phyloP scores from a whole-genome alignment of 2,888 invertebrate genomes.

The Griposia aprilina region DNA sequence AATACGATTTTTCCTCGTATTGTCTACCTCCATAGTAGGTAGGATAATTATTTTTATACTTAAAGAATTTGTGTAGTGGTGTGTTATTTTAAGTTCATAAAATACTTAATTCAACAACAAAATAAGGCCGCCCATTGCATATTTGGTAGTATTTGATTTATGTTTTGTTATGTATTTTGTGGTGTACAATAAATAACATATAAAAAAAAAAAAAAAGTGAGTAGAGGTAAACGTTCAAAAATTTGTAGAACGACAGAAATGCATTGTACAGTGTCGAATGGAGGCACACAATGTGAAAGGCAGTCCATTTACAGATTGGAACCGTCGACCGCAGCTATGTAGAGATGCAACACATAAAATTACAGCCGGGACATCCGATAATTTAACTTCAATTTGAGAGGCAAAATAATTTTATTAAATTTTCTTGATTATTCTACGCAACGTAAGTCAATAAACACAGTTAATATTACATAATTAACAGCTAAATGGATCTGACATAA shows the following conservation, averaged over 20 bases:
- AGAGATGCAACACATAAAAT: conserved; percentile 9
- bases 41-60: too few relatives aligned
- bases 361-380: conserved; percentile 5
- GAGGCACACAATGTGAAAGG: conserved; percentile 20
- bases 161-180: too few relatives aligned
- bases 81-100: too few relatives aligned
- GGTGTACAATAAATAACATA: too few relatives aligned
- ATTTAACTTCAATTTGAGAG: background rate
- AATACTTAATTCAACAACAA: too few relatives aligned
- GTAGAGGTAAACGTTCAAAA: conserved; percentile 3
- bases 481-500: background rate
- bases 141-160: too few relatives aligned
- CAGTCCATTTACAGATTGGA: conserved; percentile 61
- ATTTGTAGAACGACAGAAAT: conserved; percentile 19
- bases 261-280: conserved; percentile 32
- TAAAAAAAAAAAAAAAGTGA: too few relatives aligned
- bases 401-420: background rate
- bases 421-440: background rate
- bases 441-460: background rate
- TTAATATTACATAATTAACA: too few relatives aligned
- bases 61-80: too few relatives aligned
- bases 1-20: too few relatives aligned
- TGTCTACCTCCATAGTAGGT: too few relatives aligned
- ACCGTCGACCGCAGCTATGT: conserved; percentile 30
- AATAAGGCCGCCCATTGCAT: too few relatives aligned